Percentiles rank a stretch among this genome's conserved stretches.
These are phyloP conservation scores for Zelostemma sp. DNA, from an alignment of 1,140 invertebrate genomes.

Conservation along the genomic window DNA sequence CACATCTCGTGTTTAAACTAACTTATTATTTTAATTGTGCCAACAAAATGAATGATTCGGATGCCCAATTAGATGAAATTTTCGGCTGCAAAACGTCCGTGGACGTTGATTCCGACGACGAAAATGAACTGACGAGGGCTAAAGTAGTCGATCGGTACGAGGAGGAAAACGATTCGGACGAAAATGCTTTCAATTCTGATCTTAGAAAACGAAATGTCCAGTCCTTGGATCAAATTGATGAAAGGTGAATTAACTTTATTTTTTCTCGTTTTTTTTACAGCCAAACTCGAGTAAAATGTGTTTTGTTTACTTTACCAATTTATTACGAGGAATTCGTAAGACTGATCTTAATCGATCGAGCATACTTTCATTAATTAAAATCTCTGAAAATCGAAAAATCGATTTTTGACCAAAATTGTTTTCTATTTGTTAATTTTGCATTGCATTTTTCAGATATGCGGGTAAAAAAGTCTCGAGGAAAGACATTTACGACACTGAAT, in stretches of 20 bases:
- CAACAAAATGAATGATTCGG: no score
- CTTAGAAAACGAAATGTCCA: slow-evolving; percentile 76
- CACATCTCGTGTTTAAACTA: no score
- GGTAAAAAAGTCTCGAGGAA: slow-evolving; percentile 77
- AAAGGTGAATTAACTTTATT: slow-evolving; percentile 54
- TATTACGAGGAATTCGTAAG: neutral
- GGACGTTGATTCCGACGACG: slow-evolving; percentile 55
- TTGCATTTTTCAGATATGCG: slow-evolving; percentile 72
- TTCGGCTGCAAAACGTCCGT: no score
- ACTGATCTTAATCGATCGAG: neutral
- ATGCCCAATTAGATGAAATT: no score
- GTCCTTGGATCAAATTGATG: slow-evolving; percentile 77
- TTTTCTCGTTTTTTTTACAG: neutral
- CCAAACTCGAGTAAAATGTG: neutral
- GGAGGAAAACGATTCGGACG: slow-evolving; percentile 51
- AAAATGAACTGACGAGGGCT: slow-evolving; percentile 71
- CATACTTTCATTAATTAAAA: no score
- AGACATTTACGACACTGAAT: slow-evolving; percentile 54
- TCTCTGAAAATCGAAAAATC: no score
- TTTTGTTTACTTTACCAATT: neutral
- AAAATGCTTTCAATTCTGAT: slow-evolving; percentile 66
- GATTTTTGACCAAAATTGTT: no score
- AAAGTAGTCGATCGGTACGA: slow-evolving; percentile 56
- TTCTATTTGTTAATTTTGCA: no score
- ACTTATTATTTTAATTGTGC: no score